These are phyloP conservation scores for Amphilophus citrinellus DNA, from an alignment of 2,113 vertebrate genomes.

Conservation along the genomic window DNA sequence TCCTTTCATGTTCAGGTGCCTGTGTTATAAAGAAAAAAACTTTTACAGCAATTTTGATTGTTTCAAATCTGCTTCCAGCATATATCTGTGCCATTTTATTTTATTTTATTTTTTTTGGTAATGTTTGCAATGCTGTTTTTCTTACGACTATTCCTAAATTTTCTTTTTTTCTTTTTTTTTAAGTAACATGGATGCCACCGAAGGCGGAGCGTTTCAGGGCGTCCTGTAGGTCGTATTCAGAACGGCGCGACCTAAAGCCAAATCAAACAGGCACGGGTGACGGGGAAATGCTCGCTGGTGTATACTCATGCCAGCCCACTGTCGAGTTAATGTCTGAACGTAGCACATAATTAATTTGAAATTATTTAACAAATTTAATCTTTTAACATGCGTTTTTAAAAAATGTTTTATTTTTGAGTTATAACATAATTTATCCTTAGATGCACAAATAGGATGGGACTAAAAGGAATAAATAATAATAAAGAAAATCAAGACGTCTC, in stretches of 20 bases:
- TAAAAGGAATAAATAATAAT: conserved; percentile 63
- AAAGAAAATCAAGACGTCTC: conserved; percentile 53
- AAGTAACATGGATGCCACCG: conserved; percentile 40
- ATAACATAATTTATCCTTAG: conserved; percentile 74
- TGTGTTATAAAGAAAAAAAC: conserved; percentile 58
- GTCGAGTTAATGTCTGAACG: conserved; percentile 53
- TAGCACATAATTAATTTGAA: conserved; percentile 69
- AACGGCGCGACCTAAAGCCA: conserved; percentile 51
- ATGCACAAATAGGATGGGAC: conserved; percentile 71
- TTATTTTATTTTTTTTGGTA: conserved; percentile 12
- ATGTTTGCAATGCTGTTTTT: conserved; percentile 57
- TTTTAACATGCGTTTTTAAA: conserved; percentile 57
- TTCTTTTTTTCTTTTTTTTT: conserved; percentile 21
- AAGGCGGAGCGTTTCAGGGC: conserved; percentile 38
- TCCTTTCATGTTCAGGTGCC: conserved; percentile 76
- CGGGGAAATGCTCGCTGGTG: conserved; percentile 18
- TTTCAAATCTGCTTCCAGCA: conserved; percentile 73
- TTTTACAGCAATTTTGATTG: conserved; percentile 72
- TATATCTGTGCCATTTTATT: conserved; percentile 69
- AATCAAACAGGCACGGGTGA: conserved; percentile 38
- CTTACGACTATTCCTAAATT: conserved; percentile 29
- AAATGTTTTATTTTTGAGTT: conserved; percentile 48
- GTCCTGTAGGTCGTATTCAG: neutral
- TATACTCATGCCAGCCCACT: conserved; percentile 37
- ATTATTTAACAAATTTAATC: conserved; percentile 65